phyloP scores from a whole-genome alignment of 2,888 invertebrate genomes.

The Blastobasis lacticolella region DNA sequence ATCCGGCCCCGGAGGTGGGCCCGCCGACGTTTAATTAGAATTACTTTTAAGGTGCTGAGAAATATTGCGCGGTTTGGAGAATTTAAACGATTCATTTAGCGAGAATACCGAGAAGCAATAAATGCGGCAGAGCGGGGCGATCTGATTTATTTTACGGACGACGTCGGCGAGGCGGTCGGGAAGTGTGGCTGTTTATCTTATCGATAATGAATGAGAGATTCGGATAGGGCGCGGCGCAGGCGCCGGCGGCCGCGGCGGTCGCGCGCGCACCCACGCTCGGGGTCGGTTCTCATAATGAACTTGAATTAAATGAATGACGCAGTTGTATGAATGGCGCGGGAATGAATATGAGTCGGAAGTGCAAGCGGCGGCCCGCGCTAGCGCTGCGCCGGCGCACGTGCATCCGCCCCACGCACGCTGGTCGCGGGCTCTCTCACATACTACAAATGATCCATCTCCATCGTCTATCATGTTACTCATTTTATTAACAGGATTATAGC shows the following conservation, averaged over 20 bases:
- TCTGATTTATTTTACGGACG: conserved; percentile 54
- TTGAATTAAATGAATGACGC: conserved; percentile 70
- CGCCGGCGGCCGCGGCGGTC: conserved; percentile 34
- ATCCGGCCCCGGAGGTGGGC: conserved; percentile 45
- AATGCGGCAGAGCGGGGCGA: conserved; percentile 40
- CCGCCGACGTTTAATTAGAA: conserved; percentile 58
- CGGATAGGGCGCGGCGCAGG: conserved; percentile 28
- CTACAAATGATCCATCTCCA: not conserved
- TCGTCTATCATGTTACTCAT: not conserved
- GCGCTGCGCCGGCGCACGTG: conserved; percentile 47
- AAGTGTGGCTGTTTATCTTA: conserved; percentile 39
- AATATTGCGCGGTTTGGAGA: conserved; percentile 55
- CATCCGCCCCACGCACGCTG: conserved; percentile 30
- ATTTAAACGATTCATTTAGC: conserved; percentile 38
- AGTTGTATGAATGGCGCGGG: conserved; percentile 69
- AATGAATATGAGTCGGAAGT: conserved; percentile 69
- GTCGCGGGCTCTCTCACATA: not conserved
- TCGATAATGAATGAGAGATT: conserved; percentile 35
- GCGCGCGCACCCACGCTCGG: conserved; percentile 40
- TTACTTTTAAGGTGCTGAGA: conserved; percentile 53
- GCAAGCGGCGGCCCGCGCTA: conserved; percentile 56
- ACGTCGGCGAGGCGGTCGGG: conserved; percentile 29
- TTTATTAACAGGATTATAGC: not conserved
- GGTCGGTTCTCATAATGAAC: conserved; percentile 55
- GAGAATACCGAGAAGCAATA: conserved; percentile 58